Conservation (phyloP, 2,113 vertebrate species). For the Charina bottae region DNA sequence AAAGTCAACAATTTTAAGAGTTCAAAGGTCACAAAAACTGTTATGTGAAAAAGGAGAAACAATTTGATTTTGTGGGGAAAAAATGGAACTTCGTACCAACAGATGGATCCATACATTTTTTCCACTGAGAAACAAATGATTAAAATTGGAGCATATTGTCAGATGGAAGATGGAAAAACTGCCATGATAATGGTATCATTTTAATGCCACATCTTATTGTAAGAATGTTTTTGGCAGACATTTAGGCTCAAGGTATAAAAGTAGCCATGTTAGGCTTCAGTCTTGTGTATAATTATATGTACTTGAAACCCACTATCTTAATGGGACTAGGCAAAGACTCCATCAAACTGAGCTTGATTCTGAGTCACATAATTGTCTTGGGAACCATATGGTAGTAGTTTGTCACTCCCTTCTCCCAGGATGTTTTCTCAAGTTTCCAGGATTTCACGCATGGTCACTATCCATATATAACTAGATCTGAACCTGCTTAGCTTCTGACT, state of each 20-base stretch:
- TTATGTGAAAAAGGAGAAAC: background rate
- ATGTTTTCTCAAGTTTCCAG: background rate
- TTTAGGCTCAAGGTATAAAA: background rate
- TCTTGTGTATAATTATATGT: background rate
- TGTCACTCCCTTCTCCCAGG: background rate
- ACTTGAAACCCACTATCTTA: too few species aligned
- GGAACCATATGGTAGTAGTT: background rate
- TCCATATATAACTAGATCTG: background rate
- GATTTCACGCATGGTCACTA: background rate
- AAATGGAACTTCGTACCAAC: background rate
- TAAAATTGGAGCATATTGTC: background rate
- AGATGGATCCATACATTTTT: background rate
- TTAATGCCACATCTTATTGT: background rate
- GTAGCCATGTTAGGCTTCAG: background rate
- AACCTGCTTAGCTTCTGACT: background rate
- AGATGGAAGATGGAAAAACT: background rate
- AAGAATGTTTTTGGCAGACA: background rate
- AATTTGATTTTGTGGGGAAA: constrained; percentile 9
- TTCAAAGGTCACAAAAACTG: background rate
- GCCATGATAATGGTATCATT: background rate
- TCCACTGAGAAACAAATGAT: background rate
- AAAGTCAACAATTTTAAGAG: background rate
- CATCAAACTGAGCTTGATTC: too few species aligned
- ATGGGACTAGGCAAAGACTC: too few species aligned
- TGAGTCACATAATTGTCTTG: background rate